Percentiles rank a stretch among this genome's conserved stretches.
Conservation (phyloP, 2,113 vertebrate genomes). For the Anarhynchus alexandrinus region DNA sequence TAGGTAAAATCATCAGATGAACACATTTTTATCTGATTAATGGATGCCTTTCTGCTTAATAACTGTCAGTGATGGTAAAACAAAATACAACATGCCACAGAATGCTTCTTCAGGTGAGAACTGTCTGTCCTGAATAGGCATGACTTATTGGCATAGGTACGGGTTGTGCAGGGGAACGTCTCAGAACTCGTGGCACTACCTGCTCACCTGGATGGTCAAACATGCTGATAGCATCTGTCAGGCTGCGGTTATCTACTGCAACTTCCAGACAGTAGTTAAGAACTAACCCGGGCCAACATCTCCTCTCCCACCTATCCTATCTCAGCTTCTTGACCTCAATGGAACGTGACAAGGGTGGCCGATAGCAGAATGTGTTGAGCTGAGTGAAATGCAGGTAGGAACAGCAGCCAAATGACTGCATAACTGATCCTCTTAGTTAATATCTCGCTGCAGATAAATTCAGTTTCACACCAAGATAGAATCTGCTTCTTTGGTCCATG, state of each 20-base stretch:
- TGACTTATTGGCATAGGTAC: background rate
- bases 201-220: background rate
- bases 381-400: background rate
- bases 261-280: background rate
- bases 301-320: background rate
- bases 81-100: background rate
- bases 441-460: background rate
- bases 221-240: background rate
- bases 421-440: background rate
- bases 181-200: background rate
- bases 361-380: background rate
- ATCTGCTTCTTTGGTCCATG: background rate
- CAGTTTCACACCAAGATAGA: background rate
- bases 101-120: background rate
- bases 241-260: background rate
- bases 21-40: background rate
- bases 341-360: background rate
- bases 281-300: background rate
- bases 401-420: background rate
- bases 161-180: background rate
- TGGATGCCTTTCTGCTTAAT: background rate
- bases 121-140: background rate
- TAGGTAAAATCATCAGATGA: background rate
- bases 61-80: background rate
- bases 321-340: background rate